Evolutionary conservation across 2,888 invertebrate species (phyloP), one percentile per base, ranked within the genome.

Genomic region (Heliconius erato): DNA sequence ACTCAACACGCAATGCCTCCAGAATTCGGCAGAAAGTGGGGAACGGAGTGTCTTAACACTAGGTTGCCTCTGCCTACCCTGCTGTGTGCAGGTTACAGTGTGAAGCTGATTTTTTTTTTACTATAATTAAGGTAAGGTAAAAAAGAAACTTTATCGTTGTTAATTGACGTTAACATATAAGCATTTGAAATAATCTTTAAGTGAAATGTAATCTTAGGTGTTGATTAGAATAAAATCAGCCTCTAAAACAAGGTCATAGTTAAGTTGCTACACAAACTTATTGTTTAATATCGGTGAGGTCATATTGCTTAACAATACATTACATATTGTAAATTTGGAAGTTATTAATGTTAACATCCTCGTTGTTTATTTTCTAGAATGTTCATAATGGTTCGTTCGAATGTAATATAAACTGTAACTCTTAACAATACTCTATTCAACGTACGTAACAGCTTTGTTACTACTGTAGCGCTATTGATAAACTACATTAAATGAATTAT

Each of bases 201-300:
- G 44, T 26, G 44, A 49, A 49, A 49, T 49, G 12, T 44, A 40
- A 71, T 71, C 40, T 71, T n/a, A 44, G n/a, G n/a, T 32, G n/a
- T 35, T 59, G 32, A 54, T 69, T 71, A 59, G 76, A 76, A 76
- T n/a, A 35, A 28, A 76, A 19, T 16, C 63, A 79, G 63, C 82
- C 80, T 83, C 77, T 44, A 74, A 59, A 79, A 79, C 63, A 79
- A 81, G 81, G 84, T 35, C 79, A 69, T 77, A 77, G 59, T 63
- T 72, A 59, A 68, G 68, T 79, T 83, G 83, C 65, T 81, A 79
- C 81, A 83, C 63, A 68, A 79, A 79, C 23, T 67, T 74, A 83
- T 77, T 83, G 81, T 78, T 82, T 79, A 71, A 74, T 54, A 76
- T 68, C 54, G 32, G 49, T 65, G 74, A 84, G 80, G 84, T 65